Base-by-base conservation (phyloP, 2,888 invertebrate species). In the Eueremaeus valkanovi region DNA sequence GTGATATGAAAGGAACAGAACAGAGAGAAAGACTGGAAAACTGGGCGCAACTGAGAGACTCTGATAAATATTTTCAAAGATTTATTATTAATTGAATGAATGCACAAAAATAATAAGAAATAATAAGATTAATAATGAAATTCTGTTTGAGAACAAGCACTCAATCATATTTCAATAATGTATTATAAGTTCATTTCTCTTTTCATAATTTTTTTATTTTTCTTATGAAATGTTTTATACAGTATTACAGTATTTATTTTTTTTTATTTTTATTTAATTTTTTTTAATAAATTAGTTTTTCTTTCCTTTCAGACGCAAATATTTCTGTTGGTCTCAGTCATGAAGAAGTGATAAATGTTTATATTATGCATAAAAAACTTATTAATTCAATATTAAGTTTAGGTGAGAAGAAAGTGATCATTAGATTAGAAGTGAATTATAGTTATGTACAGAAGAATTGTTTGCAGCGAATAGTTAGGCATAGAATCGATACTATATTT, bases 271-370 rank as follows among this genome's bases (percentile, higher is more conserved):
- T 63, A 29, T 33, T 29, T 63, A 3, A 63, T 33, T 31, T 18
- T 55, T 55, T 27, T 9, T 24, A 24, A 55, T 55, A 55, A 55
- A 55, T 55, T 24, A 55, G 24, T 27, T 55, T 55, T 55, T 51
- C 3, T 18, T 49, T 55, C 27, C 55, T 11, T 55, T 55, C 55
- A 55, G 55, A 55, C 55, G n/a, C n/a, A 55, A 55, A 55, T 24
- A 11, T 24, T 55, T 13, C 16, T 36, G 16, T 21, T 63, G 21
- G 63, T 33, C 6, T 11, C 31, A 63, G 63, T 33, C 63, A 63
- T 63, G 63, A 63, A 63, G 63, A 63, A 63, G 63, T 63, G 63
- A 63, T 63, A 33, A 63, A 63, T 21, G 63, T n/a, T 63, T n/a
- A 63, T 63, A 63, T 63, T 63, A 63, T 63, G 63, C 63, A 18